phyloP scores from a whole-genome alignment of 2,888 invertebrate genomes.

The Cephus runcator region DNA sequence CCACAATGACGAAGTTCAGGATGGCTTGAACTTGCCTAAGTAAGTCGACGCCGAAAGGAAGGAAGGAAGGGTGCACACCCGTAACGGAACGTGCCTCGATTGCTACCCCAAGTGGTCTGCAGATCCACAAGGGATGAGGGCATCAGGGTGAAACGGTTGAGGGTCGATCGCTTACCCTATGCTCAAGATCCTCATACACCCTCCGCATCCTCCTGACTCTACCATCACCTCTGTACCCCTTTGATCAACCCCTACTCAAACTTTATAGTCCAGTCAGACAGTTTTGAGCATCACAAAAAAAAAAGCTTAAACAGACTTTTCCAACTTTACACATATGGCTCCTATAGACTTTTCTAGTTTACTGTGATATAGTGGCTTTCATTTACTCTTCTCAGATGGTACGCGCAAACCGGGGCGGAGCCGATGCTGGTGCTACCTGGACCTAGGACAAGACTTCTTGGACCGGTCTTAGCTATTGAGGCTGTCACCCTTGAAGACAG shows the following conservation, averaged over 20 bases:
- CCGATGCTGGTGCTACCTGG: constrained; percentile 74
- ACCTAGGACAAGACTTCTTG: constrained; percentile 74
- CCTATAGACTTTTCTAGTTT: neutral
- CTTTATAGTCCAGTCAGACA: neutral
- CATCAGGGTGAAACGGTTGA: neutral
- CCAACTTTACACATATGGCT: neutral
- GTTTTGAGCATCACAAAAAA: neutral
- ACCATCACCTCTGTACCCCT: neutral
- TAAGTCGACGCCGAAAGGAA: neutral
- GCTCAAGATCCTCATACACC: neutral
- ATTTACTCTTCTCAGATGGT: constrained; percentile 69
- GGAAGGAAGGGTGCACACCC: neutral
- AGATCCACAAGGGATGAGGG: neutral
- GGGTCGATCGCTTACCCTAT: neutral
- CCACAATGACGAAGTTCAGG: neutral
- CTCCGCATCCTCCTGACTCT: neutral
- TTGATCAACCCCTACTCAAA: neutral
- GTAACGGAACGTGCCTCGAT: neutral
- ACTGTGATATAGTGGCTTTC: neutral
- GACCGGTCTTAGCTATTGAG: constrained; percentile 77
- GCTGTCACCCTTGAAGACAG: constrained; percentile 77
- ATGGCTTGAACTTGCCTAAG: neutral
- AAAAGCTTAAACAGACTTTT: neutral
- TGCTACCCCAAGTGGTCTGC: neutral
- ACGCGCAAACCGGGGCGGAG: constrained; percentile 74